These are phyloP conservation scores for Pristionchus fissidentatus DNA, from an alignment of 2,888 invertebrate genomes.

Conservation along the genomic window DNA sequence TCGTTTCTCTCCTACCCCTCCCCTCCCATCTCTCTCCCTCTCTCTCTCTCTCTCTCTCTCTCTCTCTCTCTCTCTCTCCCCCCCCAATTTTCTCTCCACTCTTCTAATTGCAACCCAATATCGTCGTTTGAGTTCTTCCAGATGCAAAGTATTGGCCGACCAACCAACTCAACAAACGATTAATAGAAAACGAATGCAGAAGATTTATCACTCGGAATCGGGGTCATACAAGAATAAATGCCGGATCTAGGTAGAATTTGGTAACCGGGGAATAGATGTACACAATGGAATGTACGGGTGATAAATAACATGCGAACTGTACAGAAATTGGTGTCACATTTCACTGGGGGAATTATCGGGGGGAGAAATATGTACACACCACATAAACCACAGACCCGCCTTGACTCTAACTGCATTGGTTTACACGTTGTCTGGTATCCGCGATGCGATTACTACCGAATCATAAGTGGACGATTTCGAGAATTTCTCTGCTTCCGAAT, in stretches of 20 bases:
- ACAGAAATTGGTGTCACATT: constrained; percentile 23
- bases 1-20: constrained; percentile 2
- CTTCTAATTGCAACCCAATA: constrained; percentile 1
- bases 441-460: constrained; percentile 54
- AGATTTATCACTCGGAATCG: not conserved
- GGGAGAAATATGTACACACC: no score
- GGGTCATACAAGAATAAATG: constrained; percentile 26
- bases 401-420: no score
- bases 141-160: not conserved
- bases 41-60: constrained; percentile 8
- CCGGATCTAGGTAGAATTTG: not conserved
- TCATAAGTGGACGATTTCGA: constrained; percentile 63
- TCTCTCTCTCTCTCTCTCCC: not conserved
- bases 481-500: constrained; percentile 54
- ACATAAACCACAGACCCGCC: no score
- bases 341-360: no score
- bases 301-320: no score
- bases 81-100: not conserved
- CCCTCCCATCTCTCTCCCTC: not conserved
- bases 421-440: constrained; percentile 10
- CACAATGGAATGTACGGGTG: constrained; percentile 4
- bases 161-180: not conserved
- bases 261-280: not conserved
- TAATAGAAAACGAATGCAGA: not conserved
- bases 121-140: not conserved